Percentiles rank a stretch among this genome's conserved stretches.
These are phyloP conservation scores for Sebastes jordani DNA, from an alignment of 2,797 vertebrate genomes.

Conservation along the genomic window DNA sequence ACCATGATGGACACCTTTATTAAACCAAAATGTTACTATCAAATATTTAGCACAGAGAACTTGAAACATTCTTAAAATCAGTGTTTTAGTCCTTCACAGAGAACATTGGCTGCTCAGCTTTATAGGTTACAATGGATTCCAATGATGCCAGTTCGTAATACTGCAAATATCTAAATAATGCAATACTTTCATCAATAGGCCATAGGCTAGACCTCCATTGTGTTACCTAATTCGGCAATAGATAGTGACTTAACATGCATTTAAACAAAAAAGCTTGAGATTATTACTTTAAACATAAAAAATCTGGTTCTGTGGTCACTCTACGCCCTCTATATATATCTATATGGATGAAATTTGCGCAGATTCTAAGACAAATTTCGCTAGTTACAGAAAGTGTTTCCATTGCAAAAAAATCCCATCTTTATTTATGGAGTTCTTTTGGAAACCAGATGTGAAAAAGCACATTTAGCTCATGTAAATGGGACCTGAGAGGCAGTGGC, in stretches of 20 bases:
- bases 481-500: conserved; percentile 38
- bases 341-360: background rate
- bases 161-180: too few relatives aligned
- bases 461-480: conserved; percentile 47
- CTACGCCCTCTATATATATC: too few relatives aligned
- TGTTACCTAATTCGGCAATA: too few relatives aligned
- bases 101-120: background rate
- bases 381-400: background rate
- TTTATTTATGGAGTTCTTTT: conserved; percentile 31
- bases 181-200: too few relatives aligned
- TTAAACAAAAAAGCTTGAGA: too few relatives aligned
- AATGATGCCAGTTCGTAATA: background rate
- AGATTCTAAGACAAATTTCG: background rate
- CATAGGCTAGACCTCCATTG: too few relatives aligned
- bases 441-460: conserved; percentile 28
- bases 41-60: background rate
- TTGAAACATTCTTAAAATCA: background rate
- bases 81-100: background rate
- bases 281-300: too few relatives aligned
- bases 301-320: background rate
- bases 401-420: background rate
- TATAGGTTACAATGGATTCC: background rate
- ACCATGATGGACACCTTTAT: background rate
- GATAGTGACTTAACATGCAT: too few relatives aligned
- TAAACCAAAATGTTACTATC: background rate